Conservation (phyloP, 2,113 vertebrate genomes). For the Gambusia affinis region DNA sequence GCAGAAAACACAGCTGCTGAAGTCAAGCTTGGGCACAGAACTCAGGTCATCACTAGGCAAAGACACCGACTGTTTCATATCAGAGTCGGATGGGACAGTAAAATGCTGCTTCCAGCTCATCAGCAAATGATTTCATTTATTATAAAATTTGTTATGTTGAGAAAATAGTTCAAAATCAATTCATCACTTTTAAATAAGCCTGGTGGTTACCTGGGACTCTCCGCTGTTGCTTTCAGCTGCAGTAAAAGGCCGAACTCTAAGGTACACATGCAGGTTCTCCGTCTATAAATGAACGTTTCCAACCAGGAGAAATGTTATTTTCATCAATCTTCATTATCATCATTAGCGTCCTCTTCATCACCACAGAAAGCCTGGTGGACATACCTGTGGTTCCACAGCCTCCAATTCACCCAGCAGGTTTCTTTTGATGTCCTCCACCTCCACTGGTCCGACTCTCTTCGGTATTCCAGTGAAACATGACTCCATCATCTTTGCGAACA, state of each 20-base stretch:
- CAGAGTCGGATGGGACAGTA: too few relatives aligned
- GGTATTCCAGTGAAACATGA: conserved; percentile 46
- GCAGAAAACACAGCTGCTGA: background rate
- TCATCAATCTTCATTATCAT: background rate
- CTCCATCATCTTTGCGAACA: conserved; percentile 49
- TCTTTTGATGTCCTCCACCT: conserved; percentile 56
- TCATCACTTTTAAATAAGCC: too few relatives aligned
- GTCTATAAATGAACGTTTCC: conserved; percentile 46
- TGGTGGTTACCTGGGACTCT: conserved; percentile 82
- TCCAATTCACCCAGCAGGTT: conserved; percentile 57
- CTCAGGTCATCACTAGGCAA: too few relatives aligned
- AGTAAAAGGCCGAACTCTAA: conserved; percentile 88
- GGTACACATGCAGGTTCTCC: conserved; percentile 88
- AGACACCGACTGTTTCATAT: too few relatives aligned
- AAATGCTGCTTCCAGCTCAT: too few relatives aligned
- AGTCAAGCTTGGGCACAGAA: too few relatives aligned
- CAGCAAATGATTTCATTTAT: too few relatives aligned
- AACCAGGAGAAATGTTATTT: conserved; percentile 10
- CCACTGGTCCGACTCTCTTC: conserved; percentile 47
- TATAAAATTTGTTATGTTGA: too few relatives aligned
- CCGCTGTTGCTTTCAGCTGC: conserved; percentile 78
- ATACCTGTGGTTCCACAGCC: conserved; percentile 43
- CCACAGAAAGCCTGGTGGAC: background rate
- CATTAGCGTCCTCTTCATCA: background rate
- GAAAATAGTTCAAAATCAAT: too few relatives aligned